These are phyloP conservation scores for Eumerus sabulonum DNA, from an alignment of 2,888 invertebrate genomes.

Conservation along the genomic window DNA sequence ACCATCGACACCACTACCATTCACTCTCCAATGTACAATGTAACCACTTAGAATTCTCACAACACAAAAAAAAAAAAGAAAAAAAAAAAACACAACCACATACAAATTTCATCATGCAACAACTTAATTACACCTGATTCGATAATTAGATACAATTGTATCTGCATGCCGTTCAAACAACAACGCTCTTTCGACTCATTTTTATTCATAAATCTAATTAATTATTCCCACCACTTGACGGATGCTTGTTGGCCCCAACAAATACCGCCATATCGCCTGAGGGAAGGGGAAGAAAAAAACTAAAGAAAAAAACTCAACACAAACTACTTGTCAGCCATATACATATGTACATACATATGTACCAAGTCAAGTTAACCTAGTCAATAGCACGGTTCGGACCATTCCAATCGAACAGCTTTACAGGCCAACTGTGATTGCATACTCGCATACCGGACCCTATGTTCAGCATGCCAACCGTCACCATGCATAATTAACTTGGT, in stretches of 20 bases:
- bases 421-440: background rate
- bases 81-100: background rate
- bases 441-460: slow-evolving; percentile 11
- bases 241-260: slow-evolving; percentile 19
- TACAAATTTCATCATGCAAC: slow-evolving; percentile 50
- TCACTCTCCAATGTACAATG: too few species aligned
- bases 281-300: slow-evolving; percentile 3
- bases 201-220: slow-evolving; percentile 62
- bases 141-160: slow-evolving; percentile 56
- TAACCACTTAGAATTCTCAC: slow-evolving; percentile 23
- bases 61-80: background rate
- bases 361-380: too few species aligned
- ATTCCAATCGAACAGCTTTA: background rate
- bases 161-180: slow-evolving; percentile 45
- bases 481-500: slow-evolving; percentile 41
- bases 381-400: too few species aligned
- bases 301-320: background rate
- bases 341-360: too few species aligned
- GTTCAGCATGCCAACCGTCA: slow-evolving; percentile 26
- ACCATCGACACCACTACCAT: too few species aligned
- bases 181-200: slow-evolving; percentile 16
- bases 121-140: slow-evolving; percentile 64
- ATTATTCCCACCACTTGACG: slow-evolving; percentile 55
- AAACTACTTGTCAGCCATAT: too few species aligned
- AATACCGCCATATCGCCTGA: slow-evolving; percentile 36